These are phyloP conservation scores for Pterocles orientalis DNA, from an alignment of 2,113 vertebrate species.

Conservation along the genomic window DNA sequence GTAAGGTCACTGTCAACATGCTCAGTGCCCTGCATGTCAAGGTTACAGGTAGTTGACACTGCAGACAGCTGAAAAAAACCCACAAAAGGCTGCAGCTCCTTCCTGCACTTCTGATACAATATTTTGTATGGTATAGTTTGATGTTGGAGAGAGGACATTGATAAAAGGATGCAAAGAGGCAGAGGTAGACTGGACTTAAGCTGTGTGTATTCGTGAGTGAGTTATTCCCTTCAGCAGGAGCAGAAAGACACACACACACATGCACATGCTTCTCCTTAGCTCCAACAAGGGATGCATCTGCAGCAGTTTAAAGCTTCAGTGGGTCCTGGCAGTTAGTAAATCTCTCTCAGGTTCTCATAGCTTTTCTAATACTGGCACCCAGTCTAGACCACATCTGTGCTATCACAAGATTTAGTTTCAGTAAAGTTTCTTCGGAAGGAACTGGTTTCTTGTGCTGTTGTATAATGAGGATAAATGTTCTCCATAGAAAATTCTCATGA, in stretches of 20 bases:
- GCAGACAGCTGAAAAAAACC: not conserved
- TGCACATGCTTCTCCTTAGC: not conserved
- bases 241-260: not conserved
- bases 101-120: not conserved
- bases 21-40: not conserved
- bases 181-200: not conserved
- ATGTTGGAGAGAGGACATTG: not conserved
- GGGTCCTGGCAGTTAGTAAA: constrained; percentile 29
- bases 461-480: constrained; percentile 38
- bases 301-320: not conserved
- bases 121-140: not conserved
- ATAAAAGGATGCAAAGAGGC: not conserved
- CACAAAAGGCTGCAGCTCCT: not conserved
- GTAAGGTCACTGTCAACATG: constrained; percentile 40
- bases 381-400: constrained; percentile 29
- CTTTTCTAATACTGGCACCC: constrained; percentile 30
- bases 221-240: not conserved
- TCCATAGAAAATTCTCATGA: not conserved
- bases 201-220: not conserved
- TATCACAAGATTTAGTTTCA: constrained; percentile 50
- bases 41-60: not conserved
- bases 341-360: constrained; percentile 21
- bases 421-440: constrained; percentile 31
- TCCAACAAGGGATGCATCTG: not conserved
- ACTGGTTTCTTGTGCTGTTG: constrained; percentile 11